These are phyloP conservation scores for Pteropus alecto DNA, from an alignment of 2,113 vertebrate species.

Conservation along the genomic window DNA sequence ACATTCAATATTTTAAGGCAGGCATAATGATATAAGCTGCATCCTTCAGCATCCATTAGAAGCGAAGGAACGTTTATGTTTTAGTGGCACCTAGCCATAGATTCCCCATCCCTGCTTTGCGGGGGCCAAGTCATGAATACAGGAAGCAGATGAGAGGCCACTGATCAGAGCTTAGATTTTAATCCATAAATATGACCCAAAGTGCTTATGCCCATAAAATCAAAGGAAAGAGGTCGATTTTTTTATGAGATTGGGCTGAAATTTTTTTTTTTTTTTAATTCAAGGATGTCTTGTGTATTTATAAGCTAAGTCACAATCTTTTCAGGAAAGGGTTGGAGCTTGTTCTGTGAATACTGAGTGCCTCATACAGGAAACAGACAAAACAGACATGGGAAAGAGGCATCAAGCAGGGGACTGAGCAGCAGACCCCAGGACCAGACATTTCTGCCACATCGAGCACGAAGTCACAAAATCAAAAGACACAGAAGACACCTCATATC, in stretches of 20 bases:
- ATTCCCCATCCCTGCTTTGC: background rate
- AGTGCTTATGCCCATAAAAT: constrained; percentile 44
- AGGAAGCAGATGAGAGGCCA: constrained; percentile 42
- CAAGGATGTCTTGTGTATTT: constrained; percentile 10
- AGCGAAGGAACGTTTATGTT: constrained; percentile 55
- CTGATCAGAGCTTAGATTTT: constrained; percentile 32
- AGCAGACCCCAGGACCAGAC: background rate
- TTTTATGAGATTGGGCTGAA: constrained; percentile 25
- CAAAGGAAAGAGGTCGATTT: background rate
- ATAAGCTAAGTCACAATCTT: background rate
- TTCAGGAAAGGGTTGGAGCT: background rate
- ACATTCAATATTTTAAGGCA: constrained; percentile 51
- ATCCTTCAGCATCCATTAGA: constrained; percentile 57
- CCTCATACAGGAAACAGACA: background rate
- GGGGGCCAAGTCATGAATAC: constrained; percentile 1
- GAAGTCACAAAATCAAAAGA: background rate
- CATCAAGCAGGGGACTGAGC: background rate
- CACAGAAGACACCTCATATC: background rate
- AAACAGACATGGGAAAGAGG: background rate
- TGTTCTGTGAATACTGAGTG: background rate
- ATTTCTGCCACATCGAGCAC: background rate
- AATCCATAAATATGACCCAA: constrained; percentile 23
- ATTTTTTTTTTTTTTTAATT: constrained; percentile 35
- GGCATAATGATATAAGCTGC: constrained; percentile 2
- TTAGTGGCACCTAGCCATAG: constrained; percentile 21